A percentile compares a stretch with the other conserved stretches of the same genome.
These are phyloP conservation scores for Argyresthia albistria DNA, from an alignment of 2,888 invertebrate species.

Conservation along the genomic window DNA sequence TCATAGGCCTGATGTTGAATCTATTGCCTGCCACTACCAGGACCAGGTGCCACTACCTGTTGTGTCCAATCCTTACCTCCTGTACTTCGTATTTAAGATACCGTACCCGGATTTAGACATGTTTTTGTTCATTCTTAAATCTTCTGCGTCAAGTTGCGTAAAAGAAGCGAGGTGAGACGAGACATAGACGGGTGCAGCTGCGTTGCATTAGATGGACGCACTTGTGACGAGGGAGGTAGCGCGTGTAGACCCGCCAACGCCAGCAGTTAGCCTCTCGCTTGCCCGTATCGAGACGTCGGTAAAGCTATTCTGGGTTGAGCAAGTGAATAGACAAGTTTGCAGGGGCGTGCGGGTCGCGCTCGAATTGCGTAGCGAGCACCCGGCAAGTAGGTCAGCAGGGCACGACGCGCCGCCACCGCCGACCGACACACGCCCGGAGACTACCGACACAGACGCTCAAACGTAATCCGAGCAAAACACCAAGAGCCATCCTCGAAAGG, in stretches of 20 bases:
- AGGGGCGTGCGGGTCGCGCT: conserved; percentile 36
- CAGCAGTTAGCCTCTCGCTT: neutral
- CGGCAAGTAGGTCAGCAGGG: conserved; percentile 65
- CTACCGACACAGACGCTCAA: neutral
- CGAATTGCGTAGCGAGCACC: conserved; percentile 62
- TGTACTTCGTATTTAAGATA: too few species aligned
- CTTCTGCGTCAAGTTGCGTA: neutral
- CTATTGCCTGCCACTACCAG: too few species aligned
- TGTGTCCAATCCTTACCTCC: too few species aligned
- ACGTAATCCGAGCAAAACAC: too few species aligned
- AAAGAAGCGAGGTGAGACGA: neutral
- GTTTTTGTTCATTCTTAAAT: too few species aligned
- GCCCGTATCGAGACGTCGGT: neutral
- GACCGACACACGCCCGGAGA: conserved; percentile 18
- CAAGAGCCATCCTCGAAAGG: neutral
- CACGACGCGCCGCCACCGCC: conserved; percentile 40
- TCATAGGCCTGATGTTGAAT: too few species aligned
- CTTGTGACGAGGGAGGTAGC: neutral
- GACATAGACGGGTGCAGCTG: neutral
- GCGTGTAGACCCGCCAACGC: too few species aligned
- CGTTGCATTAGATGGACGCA: neutral
- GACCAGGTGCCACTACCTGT: too few species aligned
- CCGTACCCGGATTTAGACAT: too few species aligned
- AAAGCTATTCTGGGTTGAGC: neutral
- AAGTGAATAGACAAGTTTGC: conserved; percentile 1